phyloP scores from a whole-genome alignment of 2,888 invertebrate species.

The Meiosimyza decipiens region DNA sequence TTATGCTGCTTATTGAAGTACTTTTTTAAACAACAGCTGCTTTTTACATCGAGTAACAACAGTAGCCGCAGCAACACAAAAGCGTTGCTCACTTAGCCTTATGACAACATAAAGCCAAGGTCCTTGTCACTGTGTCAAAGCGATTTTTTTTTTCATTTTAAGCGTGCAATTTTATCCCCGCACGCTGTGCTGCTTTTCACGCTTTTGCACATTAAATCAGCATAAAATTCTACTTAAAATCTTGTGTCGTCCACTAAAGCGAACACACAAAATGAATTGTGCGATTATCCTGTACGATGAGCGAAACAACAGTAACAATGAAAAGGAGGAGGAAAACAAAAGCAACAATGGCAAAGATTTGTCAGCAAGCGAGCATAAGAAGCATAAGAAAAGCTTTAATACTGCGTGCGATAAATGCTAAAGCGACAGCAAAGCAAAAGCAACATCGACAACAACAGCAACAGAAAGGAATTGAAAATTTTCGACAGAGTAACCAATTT shows the following conservation, averaged over 20 bases:
- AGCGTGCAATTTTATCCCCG: too few species aligned
- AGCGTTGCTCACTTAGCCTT: too few species aligned
- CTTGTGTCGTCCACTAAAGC: slow-evolving; percentile 16
- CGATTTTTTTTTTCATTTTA: too few species aligned
- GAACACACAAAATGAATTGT: slow-evolving; percentile 24
- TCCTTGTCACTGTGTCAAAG: too few species aligned
- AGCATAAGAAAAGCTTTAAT: too few species aligned
- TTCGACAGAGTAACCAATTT: slow-evolving; percentile 18
- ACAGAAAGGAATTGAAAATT: slow-evolving; percentile 24
- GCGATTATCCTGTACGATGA: slow-evolving; percentile 16
- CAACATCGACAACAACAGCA: background rate
- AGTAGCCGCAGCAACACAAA: too few species aligned
- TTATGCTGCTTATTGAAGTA: too few species aligned
- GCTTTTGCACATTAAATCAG: slow-evolving; percentile 23
- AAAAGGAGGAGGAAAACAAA: background rate
- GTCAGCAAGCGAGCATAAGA: background rate
- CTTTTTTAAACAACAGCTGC: too few species aligned
- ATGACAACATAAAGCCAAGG: too few species aligned
- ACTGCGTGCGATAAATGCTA: background rate
- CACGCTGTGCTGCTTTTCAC: too few species aligned
- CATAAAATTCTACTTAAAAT: slow-evolving; percentile 27
- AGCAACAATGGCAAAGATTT: slow-evolving; percentile 4
- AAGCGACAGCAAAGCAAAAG: background rate
- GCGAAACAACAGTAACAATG: background rate
- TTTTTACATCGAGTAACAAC: too few species aligned